Conservation (phyloP, 2,113 vertebrate species). For the Chaetodon trifascialis region DNA sequence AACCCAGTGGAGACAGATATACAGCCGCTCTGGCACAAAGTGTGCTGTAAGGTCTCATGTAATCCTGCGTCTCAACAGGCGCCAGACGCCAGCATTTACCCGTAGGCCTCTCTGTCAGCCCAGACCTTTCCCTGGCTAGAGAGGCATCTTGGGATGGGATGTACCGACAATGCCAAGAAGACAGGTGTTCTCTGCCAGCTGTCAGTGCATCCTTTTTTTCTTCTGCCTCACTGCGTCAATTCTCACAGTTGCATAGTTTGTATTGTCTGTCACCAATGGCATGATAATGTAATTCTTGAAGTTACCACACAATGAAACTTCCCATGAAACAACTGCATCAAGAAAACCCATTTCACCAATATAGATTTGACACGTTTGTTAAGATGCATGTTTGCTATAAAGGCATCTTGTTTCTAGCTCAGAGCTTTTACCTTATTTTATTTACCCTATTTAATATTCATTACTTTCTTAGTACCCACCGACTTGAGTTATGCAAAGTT, state of each 20-base stretch:
- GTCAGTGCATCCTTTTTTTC: constrained; percentile 62
- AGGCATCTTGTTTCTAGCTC: not conserved
- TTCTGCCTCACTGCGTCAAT: constrained; percentile 43
- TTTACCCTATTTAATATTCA: not conserved
- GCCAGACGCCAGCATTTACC: constrained; percentile 77
- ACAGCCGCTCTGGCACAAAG: constrained; percentile 67
- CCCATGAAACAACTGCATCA: constrained; percentile 18
- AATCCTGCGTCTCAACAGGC: constrained; percentile 78
- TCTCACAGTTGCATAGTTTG: constrained; percentile 39
- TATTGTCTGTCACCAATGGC: constrained; percentile 41
- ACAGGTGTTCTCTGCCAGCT: constrained; percentile 84
- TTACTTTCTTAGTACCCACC: not conserved
- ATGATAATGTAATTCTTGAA: constrained; percentile 41
- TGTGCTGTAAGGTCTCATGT: constrained; percentile 75
- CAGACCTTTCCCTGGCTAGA: constrained; percentile 77
- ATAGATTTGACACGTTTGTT: not conserved
- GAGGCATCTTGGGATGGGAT: constrained; percentile 76
- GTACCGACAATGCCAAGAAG: constrained; percentile 74
- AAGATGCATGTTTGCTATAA: not conserved
- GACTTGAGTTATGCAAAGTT: not conserved
- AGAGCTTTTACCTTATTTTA: not conserved
- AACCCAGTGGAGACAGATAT: constrained; percentile 63
- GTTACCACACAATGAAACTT: constrained; percentile 27
- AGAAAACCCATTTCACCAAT: not conserved
- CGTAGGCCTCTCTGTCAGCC: constrained; percentile 76